Evolutionary conservation across 2,888 invertebrate species (phyloP).

Genomic region (Candidula unifasciata): DNA sequence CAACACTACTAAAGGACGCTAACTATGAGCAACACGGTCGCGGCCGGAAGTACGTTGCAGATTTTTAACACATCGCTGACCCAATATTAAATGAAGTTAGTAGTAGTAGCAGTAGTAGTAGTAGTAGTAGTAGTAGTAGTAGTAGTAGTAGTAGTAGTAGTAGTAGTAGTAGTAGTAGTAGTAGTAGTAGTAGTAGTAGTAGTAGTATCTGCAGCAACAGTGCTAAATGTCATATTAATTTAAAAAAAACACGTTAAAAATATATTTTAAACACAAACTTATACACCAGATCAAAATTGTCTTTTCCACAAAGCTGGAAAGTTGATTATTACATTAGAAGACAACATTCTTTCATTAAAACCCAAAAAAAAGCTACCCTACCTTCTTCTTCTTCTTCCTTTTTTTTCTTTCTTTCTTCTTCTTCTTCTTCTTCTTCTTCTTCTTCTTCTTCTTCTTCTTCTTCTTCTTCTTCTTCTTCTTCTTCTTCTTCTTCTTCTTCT

Average conservation of each 20-base stretch:
- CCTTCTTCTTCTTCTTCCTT: not conserved
- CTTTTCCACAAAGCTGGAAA: too few relatives aligned
- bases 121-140: not conserved
- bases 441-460: not conserved
- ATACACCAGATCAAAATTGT: too few relatives aligned
- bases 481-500: slow-evolving; percentile 1
- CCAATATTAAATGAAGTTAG: not conserved
- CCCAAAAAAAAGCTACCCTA: not conserved
- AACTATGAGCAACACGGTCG: not conserved
- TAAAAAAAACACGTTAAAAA: too few relatives aligned
- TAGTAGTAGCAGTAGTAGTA: not conserved
- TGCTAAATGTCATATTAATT: too few relatives aligned
- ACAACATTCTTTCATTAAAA: too few relatives aligned
- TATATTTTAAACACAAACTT: too few relatives aligned
- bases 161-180: not conserved
- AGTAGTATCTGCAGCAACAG: too few relatives aligned
- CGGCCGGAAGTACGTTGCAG: slow-evolving; percentile 7
- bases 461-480: too few relatives aligned
- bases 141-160: not conserved
- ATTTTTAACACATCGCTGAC: not conserved
- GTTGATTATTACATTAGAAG: too few relatives aligned
- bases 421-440: not conserved
- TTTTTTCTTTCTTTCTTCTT: not conserved
- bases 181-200: slow-evolving; percentile 2
- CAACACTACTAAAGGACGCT: not conserved